Evolutionary conservation across 1,140 invertebrate genomes (phyloP).

Genomic region (Bombus huntii): DNA sequence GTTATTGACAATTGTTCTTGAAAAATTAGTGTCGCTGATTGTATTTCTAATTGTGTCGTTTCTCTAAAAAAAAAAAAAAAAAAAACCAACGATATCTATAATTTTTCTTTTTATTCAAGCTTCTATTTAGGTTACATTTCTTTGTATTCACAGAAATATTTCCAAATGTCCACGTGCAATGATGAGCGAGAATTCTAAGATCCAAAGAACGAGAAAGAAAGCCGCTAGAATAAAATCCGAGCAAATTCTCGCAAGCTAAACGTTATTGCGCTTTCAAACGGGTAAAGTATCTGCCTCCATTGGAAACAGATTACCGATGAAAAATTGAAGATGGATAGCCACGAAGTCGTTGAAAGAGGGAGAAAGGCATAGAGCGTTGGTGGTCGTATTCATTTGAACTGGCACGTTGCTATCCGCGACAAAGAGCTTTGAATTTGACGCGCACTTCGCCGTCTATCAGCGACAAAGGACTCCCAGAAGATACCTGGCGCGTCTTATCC

Average conservation of each 20-base stretch:
- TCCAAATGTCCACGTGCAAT: no score
- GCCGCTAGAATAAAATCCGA: no score
- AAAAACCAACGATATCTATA: no score
- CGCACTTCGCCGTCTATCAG: constrained; percentile 30
- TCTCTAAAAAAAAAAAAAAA: no score
- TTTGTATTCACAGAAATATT: no score
- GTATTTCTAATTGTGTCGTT: no score
- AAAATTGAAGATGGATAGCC: constrained; percentile 38
- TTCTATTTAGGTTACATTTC: no score
- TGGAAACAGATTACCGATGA: constrained; percentile 41
- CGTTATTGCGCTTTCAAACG: constrained; percentile 6
- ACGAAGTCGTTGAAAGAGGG: background rate
- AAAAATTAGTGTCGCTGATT: no score
- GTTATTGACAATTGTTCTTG: no score
- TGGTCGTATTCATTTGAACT: constrained; percentile 27
- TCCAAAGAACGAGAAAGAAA: background rate
- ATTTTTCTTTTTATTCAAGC: no score
- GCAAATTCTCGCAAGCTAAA: background rate
- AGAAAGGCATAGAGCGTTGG: background rate
- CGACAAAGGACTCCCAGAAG: constrained; percentile 24
- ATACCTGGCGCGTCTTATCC: constrained; percentile 44
- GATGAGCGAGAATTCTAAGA: no score
- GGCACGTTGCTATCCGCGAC: constrained; percentile 8
- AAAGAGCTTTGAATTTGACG: constrained; percentile 27
- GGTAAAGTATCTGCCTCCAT: background rate